A percentile compares a stretch with the other conserved stretches of the same genome.
phyloP scores from a whole-genome alignment of 2,797 vertebrate species.

The Xenentodon cancila region DNA sequence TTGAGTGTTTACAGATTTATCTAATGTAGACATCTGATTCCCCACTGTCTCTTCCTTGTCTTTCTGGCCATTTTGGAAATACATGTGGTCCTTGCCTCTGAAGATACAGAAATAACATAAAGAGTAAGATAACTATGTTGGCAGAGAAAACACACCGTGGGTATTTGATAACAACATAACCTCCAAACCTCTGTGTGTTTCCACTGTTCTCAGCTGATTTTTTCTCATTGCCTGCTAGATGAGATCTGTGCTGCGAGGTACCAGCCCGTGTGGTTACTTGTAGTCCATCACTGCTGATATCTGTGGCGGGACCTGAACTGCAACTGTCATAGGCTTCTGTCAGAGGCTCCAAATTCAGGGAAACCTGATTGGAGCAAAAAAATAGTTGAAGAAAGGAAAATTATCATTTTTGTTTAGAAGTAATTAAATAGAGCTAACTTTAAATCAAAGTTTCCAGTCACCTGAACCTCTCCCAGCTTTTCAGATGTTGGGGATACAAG shows the following conservation, averaged over 20 bases:
- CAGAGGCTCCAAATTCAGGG: slow-evolving; percentile 88
- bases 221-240: slow-evolving; percentile 54
- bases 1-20: slow-evolving; percentile 27
- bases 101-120: slow-evolving; percentile 24
- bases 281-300: slow-evolving; percentile 63
- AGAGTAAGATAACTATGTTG: background rate
- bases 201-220: slow-evolving; percentile 67
- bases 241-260: slow-evolving; percentile 49
- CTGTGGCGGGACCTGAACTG: slow-evolving; percentile 75
- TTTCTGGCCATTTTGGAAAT: slow-evolving; percentile 78
- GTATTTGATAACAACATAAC: background rate
- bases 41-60: slow-evolving; percentile 41
- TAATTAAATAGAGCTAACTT: background rate
- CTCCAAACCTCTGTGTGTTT: slow-evolving; percentile 84
- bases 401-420: background rate
- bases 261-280: slow-evolving; percentile 51
- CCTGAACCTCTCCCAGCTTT: slow-evolving; percentile 95
- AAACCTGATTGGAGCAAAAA: slow-evolving; percentile 81
- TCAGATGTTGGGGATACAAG: slow-evolving; percentile 90
- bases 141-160: background rate
- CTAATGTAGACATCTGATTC: slow-evolving; percentile 54
- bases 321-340: slow-evolving; percentile 84
- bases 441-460: slow-evolving; percentile 51
- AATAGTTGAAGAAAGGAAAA: background rate
- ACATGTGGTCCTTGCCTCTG: slow-evolving; percentile 87